These are phyloP conservation scores for Synergus gifuensis DNA, from an alignment of 2,888 invertebrate species.

Conservation along the genomic window DNA sequence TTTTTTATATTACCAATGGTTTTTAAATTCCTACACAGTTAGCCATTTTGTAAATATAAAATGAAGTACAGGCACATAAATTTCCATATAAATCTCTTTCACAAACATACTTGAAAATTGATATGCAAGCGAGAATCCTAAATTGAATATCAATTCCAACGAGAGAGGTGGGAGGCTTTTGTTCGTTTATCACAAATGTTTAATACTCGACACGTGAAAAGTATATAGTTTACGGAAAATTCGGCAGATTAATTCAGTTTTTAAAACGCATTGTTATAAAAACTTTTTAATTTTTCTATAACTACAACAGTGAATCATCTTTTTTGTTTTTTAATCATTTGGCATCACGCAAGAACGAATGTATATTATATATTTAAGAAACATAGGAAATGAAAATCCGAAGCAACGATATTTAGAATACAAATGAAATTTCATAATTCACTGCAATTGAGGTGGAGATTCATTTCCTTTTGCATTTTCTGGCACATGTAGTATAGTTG, in stretches of 20 bases:
- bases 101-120: not conserved
- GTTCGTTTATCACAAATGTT: not conserved
- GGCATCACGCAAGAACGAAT: not conserved
- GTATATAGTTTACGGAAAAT: not conserved
- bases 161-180: not conserved
- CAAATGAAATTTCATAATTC: not conserved
- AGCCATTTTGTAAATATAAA: not conserved
- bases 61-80: not conserved
- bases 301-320: not conserved
- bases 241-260: not conserved
- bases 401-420: not conserved
- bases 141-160: not conserved
- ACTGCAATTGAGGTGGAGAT: not conserved
- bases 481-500: not conserved
- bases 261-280: not conserved
- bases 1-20: not conserved
- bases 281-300: not conserved
- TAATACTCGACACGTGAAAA: not conserved
- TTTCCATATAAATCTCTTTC: not conserved
- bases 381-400: not conserved
- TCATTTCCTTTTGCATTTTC: not conserved
- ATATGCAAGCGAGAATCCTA: not conserved
- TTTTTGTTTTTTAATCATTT: not conserved
- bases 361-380: not conserved
- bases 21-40: not conserved